Percentiles rank a stretch among this genome's conserved stretches.
Evolutionary conservation across 2,113 vertebrate genomes (phyloP).

Genomic region (Sebastes schlegelii): DNA sequence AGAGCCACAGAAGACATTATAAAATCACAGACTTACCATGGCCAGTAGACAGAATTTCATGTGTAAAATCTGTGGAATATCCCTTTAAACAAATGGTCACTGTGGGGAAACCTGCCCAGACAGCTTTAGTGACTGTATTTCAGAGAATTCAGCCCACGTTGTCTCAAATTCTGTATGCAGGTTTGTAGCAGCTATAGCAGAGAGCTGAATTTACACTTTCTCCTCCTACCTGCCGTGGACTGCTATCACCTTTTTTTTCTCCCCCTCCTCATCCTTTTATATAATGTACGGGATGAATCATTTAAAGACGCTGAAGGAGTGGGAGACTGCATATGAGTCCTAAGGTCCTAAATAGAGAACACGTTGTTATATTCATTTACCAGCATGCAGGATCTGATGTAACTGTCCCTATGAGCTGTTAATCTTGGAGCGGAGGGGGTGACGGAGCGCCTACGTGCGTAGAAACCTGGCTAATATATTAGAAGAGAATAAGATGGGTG

Average conservation of each 20-base stretch:
- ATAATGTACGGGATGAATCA: conserved; percentile 77
- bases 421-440: conserved; percentile 18
- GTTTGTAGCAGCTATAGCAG: conserved; percentile 32
- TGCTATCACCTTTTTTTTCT: conserved; percentile 52
- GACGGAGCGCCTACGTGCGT: conserved; percentile 29
- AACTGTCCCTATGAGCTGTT: conserved; percentile 49
- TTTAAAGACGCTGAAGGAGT: conserved; percentile 55
- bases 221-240: conserved; percentile 66
- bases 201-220: conserved; percentile 51
- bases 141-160: conserved; percentile 39
- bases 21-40: background rate
- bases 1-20: background rate
- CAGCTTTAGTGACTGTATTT: conserved; percentile 25
- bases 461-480: conserved; percentile 40
- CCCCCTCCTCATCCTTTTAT: conserved; percentile 64
- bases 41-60: background rate
- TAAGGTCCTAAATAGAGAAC: conserved; percentile 55
- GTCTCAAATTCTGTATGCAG: conserved; percentile 36
- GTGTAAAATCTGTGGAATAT: background rate
- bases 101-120: conserved; percentile 7
- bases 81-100: background rate
- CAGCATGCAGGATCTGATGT: conserved; percentile 54
- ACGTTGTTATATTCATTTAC: conserved; percentile 60
- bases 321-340: conserved; percentile 68
- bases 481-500: conserved; percentile 36